Evolutionary conservation across 2,888 invertebrate genomes (phyloP).

Genomic region (Microdon myrmicae): DNA sequence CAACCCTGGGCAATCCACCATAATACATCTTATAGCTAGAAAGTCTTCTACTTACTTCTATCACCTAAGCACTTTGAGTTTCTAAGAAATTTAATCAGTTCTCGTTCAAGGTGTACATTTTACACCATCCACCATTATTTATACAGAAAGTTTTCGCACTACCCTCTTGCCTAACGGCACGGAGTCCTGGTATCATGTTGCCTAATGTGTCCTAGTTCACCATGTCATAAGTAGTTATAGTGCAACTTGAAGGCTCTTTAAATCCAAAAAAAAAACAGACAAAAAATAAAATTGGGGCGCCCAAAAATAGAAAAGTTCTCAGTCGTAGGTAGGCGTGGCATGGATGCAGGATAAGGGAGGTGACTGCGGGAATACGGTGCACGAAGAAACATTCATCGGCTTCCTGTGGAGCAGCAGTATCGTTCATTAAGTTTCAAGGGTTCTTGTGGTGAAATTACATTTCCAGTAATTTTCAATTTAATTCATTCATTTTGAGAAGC

Average conservation of each 20-base stretch:
- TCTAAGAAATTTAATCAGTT: conserved; percentile 27
- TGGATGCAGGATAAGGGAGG: no score
- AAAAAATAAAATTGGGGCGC: neutral
- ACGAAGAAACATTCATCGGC: neutral
- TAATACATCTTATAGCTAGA: neutral
- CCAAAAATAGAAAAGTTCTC: neutral
- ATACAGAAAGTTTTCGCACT: conserved; percentile 24
- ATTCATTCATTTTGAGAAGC: conserved; percentile 9
- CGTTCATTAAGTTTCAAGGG: conserved; percentile 35
- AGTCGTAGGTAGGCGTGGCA: neutral
- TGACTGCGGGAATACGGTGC: neutral
- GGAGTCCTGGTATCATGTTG: conserved; percentile 24
- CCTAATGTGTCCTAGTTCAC: conserved; percentile 35
- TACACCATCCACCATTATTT: neutral
- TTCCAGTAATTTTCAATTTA: conserved; percentile 40
- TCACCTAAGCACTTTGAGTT: conserved; percentile 10
- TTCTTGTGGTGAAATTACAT: conserved; percentile 29
- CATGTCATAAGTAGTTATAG: conserved; percentile 42
- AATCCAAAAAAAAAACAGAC: no score
- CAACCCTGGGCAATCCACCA: conserved; percentile 23
- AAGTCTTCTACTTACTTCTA: neutral
- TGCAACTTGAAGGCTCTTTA: conserved; percentile 9
- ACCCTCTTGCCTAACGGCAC: neutral
- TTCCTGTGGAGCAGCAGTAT: conserved; percentile 12
- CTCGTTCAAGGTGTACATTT: conserved; percentile 24